Base-by-base conservation (phyloP, 1,140 invertebrate genomes). In the Rhizoglyphus robini region DNA sequence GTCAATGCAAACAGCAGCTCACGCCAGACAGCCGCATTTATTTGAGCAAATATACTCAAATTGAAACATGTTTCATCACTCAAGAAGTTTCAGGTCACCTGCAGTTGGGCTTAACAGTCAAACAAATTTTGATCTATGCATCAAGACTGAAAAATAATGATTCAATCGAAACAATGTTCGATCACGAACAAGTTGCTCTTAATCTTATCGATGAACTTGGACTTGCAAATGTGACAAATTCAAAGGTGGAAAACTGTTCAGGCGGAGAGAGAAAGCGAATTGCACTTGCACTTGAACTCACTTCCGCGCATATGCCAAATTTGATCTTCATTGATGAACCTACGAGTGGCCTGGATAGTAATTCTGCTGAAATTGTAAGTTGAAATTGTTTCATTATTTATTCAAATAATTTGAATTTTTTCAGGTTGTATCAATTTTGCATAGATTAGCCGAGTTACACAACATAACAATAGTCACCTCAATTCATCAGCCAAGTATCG, bases 201-300 rank as follows among this genome's bases (percentile, higher is more conserved):
- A 31, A 18, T 18, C 23, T 63, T 3, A 11, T 63, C 13, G 41
- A 46, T 25, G 61, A 63, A n/a, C 29, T 63, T 4, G n/a, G n/a
- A 8, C 13, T 68, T 4, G 29, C n/a, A 3, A 29, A 38, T 46
- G 62, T 36, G 36, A 34, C n/a, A 25, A 29, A 63, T 36, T 67
- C 63, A 29, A 11, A 29, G 18, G 64, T 68, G 8, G 27, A 60
- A 18, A 20, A 38, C 25, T 68, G 64, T 54, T 54, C 41, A 1
- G 92, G 92, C 5, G 94, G 94, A 0, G 91, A 96, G 77, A 81
- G 87, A 62, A 96, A 96, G 75, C 81, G 93, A 58, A 76, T 96
- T 46, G 91, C 91, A 1, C 93, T 96, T 69, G 91, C 93, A 20
- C 77, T 95, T 63, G 93, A 96, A 38, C 59, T 68, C 30, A 63